Evolutionary conservation across 2,113 vertebrate species (phyloP), one percentile per base, ranked within the genome.

Genomic region (Muntiacus reevesi): DNA sequence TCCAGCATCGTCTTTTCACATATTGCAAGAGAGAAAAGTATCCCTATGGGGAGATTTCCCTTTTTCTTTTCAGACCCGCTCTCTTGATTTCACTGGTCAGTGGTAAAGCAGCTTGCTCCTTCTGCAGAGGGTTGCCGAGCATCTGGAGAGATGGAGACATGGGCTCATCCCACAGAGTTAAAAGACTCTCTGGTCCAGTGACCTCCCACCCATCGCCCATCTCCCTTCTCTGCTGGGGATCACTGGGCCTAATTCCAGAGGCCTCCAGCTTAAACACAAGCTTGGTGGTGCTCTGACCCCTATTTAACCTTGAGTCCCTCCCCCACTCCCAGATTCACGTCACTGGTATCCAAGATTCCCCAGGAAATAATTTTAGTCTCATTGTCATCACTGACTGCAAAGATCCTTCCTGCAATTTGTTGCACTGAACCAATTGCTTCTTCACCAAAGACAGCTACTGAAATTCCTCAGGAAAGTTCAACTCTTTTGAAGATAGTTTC

Each of bases 401-500:
- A 93, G 47, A 88, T 64, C 36, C 28, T 95, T 94, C 71, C 43
- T 54, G 57, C 10, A 76, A 27, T 25, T 25, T 84, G 55, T 36
- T 89, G 45, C 45, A 13, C 10, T 55, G 64, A 92, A 90, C 40
- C 33, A 92, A 93, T 47, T 59, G 47, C 28, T 74, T 90, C 54
- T 92, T 87, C 92, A 45, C 95, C 76, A 93, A 89, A 89, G 43
- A 89, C 1, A 25, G 25, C 12, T 71, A 67, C 54, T 23, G 13
- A 59, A 87, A 64, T 47, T 78, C 60, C 19, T 95, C 52, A 59
- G 81, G 62, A 89, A 87, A 93, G 83, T 83, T 89, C 28, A 25
- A 86, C 60, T 96, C 27, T 59, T 83, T 59, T 33, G 43, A 89
- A 52, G 30, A 25, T 71, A 92, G 60, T 97, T 97, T 94, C 81